Percentiles rank a stretch among this genome's conserved stretches.
These are phyloP conservation scores for Lagothrix lagotricha DNA, from an alignment of 2,797 vertebrate species.

Conservation along the genomic window DNA sequence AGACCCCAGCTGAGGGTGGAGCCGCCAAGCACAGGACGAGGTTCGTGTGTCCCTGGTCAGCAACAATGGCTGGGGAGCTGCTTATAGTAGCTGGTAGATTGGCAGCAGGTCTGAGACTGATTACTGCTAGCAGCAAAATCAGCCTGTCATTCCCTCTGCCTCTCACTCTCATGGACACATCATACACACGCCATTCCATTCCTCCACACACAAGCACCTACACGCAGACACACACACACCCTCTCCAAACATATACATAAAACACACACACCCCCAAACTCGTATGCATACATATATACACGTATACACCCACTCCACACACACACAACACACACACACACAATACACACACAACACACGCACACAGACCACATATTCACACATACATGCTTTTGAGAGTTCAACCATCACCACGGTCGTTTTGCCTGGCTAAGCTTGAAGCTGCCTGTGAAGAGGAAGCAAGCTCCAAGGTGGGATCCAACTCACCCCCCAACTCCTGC, in stretches of 20 bases:
- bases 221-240: background rate
- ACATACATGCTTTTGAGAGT: background rate
- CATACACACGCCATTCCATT: background rate
- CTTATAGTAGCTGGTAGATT: background rate
- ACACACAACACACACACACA: background rate
- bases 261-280: background rate
- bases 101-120: background rate
- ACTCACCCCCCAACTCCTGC: background rate
- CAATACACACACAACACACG: no score
- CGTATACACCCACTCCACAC: background rate
- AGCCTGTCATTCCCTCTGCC: background rate
- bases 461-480: background rate
- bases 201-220: background rate
- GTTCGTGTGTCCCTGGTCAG: background rate
- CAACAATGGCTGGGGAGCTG: background rate
- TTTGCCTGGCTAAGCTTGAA: background rate
- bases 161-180: background rate
- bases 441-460: background rate
- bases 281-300: no score
- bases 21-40: background rate
- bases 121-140: background rate
- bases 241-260: background rate
- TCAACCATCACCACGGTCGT: background rate
- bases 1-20: background rate
- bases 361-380: background rate